These are phyloP conservation scores for Halictus rubicundus DNA, from an alignment of 1,140 invertebrate species.

Conservation along the genomic window DNA sequence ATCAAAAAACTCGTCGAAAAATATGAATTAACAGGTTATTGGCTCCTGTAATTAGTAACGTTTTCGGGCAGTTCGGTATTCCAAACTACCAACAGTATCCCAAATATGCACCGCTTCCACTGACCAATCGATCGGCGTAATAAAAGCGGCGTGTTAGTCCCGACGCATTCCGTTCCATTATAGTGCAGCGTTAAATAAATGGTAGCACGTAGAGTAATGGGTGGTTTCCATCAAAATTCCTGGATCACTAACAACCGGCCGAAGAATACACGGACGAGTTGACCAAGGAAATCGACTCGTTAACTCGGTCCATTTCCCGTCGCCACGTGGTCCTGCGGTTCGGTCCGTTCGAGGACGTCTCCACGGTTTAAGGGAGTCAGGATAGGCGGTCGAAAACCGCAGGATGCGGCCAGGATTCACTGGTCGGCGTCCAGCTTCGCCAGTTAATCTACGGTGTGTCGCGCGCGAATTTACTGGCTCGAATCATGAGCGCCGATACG, in stretches of 20 bases:
- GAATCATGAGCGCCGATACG: conserved; percentile 49
- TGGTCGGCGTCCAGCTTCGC: background rate
- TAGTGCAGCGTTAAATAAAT: background rate
- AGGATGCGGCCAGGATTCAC: background rate
- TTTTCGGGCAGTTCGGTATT: no score
- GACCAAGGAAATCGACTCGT: background rate
- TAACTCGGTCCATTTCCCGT: background rate
- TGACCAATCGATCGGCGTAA: no score
- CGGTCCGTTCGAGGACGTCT: background rate
- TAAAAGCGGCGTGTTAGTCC: no score
- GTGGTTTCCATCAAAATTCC: background rate
- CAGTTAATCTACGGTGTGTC: conserved; percentile 36
- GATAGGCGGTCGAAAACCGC: conserved; percentile 20
- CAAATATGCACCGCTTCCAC: no score
- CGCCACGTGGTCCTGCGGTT: background rate
- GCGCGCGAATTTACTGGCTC: conserved; percentile 17
- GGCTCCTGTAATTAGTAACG: no score
- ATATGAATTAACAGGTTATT: no score
- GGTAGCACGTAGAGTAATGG: background rate
- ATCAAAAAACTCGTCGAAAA: no score
- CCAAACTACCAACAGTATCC: no score
- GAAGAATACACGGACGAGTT: background rate
- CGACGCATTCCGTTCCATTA: no score
- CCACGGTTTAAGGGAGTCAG: background rate
- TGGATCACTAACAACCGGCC: background rate